Evolutionary conservation across 2,113 vertebrate species (phyloP).

Genomic region (Nothoprocta perdicaria): DNA sequence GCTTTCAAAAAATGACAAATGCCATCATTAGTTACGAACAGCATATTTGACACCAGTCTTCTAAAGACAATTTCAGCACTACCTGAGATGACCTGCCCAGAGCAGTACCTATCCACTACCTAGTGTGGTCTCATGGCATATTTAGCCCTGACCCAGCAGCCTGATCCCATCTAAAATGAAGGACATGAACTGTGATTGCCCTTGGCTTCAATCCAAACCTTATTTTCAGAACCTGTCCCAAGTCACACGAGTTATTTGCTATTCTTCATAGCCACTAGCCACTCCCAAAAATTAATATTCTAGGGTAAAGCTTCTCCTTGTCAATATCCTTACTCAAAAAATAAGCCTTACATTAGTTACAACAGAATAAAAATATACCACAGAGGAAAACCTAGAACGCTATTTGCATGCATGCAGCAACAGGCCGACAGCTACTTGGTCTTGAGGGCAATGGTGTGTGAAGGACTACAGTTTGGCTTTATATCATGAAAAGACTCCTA

Average conservation of each 20-base stretch:
- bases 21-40: neutral
- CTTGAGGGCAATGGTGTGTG: neutral
- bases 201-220: neutral
- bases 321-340: neutral
- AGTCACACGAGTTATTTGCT: neutral
- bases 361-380: neutral
- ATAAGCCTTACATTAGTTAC: neutral
- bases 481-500: neutral
- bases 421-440: neutral
- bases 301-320: neutral
- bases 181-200: neutral
- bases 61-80: neutral
- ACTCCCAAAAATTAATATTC: neutral
- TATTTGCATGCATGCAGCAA: neutral
- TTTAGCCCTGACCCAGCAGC: neutral
- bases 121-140: neutral
- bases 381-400: neutral
- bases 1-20: neutral
- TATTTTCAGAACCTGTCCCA: neutral
- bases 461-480: neutral
- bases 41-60: rapidly evolving
- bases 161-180: neutral
- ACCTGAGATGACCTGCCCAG: neutral
- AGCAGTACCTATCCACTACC: neutral
- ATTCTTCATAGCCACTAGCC: neutral